Evolutionary conservation across 2,797 vertebrate species (phyloP).

Genomic region (Gastrophryne carolinensis): DNA sequence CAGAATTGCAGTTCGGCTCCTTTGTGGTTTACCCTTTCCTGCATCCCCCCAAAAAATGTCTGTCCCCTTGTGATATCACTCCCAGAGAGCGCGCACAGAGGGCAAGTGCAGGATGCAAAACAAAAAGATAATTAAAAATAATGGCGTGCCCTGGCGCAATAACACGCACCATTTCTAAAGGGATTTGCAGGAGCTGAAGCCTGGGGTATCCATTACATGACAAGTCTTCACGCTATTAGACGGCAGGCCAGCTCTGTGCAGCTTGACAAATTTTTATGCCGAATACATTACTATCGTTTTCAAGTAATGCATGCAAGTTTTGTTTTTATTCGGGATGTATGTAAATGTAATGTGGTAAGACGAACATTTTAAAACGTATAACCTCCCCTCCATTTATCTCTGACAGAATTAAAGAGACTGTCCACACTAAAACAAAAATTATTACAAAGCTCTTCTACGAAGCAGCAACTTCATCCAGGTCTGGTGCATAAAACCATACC

Average conservation of each 20-base stretch:
- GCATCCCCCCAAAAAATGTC: conserved; percentile 45
- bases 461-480: too few relatives aligned
- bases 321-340: neutral
- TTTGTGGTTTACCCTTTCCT: conserved; percentile 50
- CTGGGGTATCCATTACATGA: conserved; percentile 21
- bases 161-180: conserved; percentile 18
- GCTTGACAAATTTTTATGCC: too few relatives aligned
- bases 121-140: conserved; percentile 40
- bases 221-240: conserved; percentile 19
- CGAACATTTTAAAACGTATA: too few relatives aligned
- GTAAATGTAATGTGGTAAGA: too few relatives aligned
- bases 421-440: too few relatives aligned
- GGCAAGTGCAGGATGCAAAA: conserved; percentile 32
- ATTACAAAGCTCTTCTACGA: too few relatives aligned
- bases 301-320: neutral
- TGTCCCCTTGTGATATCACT: conserved; percentile 46
- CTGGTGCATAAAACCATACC: too few relatives aligned
- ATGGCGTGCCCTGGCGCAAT: conserved; percentile 35
- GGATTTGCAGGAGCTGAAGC: conserved; percentile 18
- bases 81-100: conserved; percentile 23
- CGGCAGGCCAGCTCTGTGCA: neutral
- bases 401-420: too few relatives aligned
- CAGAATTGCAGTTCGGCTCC: conserved; percentile 45
- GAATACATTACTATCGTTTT: conserved; percentile 2
- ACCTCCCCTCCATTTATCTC: too few relatives aligned